Conservation (phyloP, 1,140 invertebrate genomes). For the Pseudomyrmex sp. region DNA sequence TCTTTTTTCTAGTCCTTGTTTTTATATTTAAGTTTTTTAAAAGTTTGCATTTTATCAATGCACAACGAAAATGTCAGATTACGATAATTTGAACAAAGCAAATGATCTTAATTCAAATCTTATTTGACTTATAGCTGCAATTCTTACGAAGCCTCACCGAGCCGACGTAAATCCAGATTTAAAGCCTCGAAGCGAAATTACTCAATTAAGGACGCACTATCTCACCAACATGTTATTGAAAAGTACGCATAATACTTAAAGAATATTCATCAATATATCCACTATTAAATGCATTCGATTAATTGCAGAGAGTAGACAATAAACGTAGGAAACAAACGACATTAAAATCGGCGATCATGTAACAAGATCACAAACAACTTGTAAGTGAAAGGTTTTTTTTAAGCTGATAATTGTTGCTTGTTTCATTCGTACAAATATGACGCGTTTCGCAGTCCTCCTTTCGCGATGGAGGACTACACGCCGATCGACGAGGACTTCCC, state of each 20-base stretch:
- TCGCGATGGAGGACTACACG: conserved; percentile 87
- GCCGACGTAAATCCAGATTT: conserved; percentile 1
- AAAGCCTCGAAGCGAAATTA: no score
- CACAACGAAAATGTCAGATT: no score
- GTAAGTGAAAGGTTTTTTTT: no score
- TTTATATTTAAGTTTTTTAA: no score
- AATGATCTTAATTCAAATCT: no score
- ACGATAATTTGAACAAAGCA: no score
- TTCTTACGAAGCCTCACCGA: conserved; percentile 10
- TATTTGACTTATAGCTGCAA: conserved; percentile 1
- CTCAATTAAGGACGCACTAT: background rate
- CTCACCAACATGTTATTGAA: background rate
- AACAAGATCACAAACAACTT: conserved; percentile 15
- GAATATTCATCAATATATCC: background rate
- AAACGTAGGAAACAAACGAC: background rate
- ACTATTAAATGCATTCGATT: background rate
- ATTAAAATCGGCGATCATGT: background rate
- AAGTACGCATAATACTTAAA: background rate
- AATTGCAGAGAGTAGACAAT: conserved; percentile 15
- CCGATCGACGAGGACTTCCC: conserved; percentile 93
- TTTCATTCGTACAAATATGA: background rate
- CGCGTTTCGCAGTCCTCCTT: conserved; percentile 33
- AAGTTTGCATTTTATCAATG: no score
- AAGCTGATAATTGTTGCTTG: no score
- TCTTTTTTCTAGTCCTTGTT: background rate